Conservation (phyloP, 1,140 invertebrate genomes). For the Lordiphosa collinella region DNA sequence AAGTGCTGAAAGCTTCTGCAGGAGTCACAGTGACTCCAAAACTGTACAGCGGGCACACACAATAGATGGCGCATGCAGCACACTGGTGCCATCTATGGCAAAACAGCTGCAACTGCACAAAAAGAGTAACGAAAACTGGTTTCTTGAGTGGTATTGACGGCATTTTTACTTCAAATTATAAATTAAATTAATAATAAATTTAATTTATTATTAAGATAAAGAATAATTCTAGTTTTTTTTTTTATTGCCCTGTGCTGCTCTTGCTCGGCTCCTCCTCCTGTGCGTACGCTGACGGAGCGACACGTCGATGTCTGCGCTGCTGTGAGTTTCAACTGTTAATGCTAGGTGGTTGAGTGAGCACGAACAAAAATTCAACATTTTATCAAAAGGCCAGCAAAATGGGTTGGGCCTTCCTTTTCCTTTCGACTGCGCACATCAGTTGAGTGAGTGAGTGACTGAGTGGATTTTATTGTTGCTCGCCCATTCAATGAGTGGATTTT, state of each 20-base stretch:
- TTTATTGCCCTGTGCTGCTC: neutral
- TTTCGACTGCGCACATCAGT: constrained; percentile 24
- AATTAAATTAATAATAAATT: neutral
- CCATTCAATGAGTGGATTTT: no score
- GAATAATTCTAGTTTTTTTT: no score
- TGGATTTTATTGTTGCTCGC: constrained; percentile 27
- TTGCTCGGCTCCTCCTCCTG: constrained; percentile 10
- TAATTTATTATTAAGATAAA: no score
- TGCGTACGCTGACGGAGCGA: constrained; percentile 33
- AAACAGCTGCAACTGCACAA: constrained; percentile 17
- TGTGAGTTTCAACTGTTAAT: constrained; percentile 55
- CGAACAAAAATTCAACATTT: constrained; percentile 52
- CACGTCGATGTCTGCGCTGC: constrained; percentile 66
- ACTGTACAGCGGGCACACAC: constrained; percentile 23
- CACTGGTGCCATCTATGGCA: constrained; percentile 51
- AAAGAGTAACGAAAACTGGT: constrained; percentile 7
- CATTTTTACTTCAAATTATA: neutral
- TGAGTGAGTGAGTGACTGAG: constrained; percentile 37
- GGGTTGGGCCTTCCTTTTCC: constrained; percentile 69
- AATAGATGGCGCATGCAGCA: constrained; percentile 53
- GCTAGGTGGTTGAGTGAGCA: constrained; percentile 62
- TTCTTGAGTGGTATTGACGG: neutral
- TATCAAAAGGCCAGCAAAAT: constrained; percentile 54
- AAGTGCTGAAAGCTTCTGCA: constrained; percentile 30
- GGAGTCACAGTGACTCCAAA: constrained; percentile 51